A percentile compares a stretch with the other conserved stretches of the same genome.
Evolutionary conservation across 2,113 vertebrate genomes (phyloP).

Genomic region (Macquaria australasica): DNA sequence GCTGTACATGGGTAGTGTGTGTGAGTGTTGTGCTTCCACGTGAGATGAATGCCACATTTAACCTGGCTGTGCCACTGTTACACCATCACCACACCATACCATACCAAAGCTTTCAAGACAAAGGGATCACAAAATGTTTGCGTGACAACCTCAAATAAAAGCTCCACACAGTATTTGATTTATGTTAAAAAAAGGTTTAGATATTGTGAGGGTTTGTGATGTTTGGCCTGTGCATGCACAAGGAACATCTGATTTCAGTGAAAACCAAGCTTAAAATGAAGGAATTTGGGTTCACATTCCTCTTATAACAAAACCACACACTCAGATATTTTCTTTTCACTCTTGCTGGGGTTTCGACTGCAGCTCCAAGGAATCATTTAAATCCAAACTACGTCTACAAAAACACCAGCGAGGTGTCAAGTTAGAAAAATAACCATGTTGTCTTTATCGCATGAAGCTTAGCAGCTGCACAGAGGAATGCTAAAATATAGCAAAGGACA

Average conservation of each 20-base stretch:
- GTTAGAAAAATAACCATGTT: slow-evolving; percentile 41
- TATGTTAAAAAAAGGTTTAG: background rate
- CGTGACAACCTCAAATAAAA: background rate
- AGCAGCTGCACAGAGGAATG: slow-evolving; percentile 72
- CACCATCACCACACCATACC: background rate
- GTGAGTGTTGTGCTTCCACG: slow-evolving; percentile 4
- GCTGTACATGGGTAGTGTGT: slow-evolving; percentile 21
- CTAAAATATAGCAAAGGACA: slow-evolving; percentile 27
- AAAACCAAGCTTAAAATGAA: background rate
- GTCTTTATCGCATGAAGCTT: slow-evolving; percentile 49
- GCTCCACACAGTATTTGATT: background rate
- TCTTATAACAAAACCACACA: slow-evolving; percentile 33
- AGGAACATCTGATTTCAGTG: slow-evolving; percentile 12
- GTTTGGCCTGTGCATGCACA: background rate
- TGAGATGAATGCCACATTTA: slow-evolving; percentile 16
- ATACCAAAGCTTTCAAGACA: background rate
- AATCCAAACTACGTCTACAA: slow-evolving; percentile 52
- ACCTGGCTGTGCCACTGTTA: background rate
- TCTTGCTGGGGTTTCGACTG: background rate
- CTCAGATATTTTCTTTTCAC: slow-evolving; percentile 36
- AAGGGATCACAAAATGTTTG: background rate
- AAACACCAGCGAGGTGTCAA: slow-evolving; percentile 60
- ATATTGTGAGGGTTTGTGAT: background rate
- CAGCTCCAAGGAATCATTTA: slow-evolving; percentile 36
- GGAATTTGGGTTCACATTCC: slow-evolving; percentile 39